Base-by-base conservation (phyloP, 2,797 vertebrate genomes). In the Pangasius djambal region DNA sequence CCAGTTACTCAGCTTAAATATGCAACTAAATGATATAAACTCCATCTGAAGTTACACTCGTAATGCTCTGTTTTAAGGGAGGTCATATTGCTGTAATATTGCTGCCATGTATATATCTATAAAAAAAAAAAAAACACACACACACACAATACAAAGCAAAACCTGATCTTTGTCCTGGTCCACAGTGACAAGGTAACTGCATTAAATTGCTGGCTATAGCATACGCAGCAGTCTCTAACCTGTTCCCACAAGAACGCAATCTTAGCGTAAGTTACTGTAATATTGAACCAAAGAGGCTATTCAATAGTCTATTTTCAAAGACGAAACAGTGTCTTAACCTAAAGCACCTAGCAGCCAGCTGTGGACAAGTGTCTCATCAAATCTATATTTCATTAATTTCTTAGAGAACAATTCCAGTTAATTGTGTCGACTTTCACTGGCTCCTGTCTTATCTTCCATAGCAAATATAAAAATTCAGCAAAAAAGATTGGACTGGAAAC, bases 401-500 rank as follows among this genome's bases (percentile, higher is more conserved):
- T 88, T 87, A 59, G 28, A 83, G 86, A 86, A 83, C 72, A 90
- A 88, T 89, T 88, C 81, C 88, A 86, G 84, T 83, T 89, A 85
- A 91, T 88, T 86, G 79, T 85, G 88, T 82, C 48, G 67, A 88
- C 88, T 87, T 67, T 88, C 82, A 44, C 34, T 63, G 81, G 79
- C 75, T 83, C 34, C 79, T 86, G 34, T 86, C 75, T 63, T 90
- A 90, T 88, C 88, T 87, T 67, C 50, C 16, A 52, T 89, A 93
- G 91, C 48, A 37, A 84, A 91, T 44, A 83, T 85, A 88, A 83
- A 90, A 92, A 93, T 94, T 93, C 92, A 93, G 94, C 91, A 70
- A 72, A 65, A 48, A 88, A 93, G 91, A 94, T 91, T 92, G 37
- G 92, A 93, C 93, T 91, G 92, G 89, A 91, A 86, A 90, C 90